Base-by-base conservation (phyloP, 1,140 invertebrate genomes). In the Caenorhabditis briggsae region DNA sequence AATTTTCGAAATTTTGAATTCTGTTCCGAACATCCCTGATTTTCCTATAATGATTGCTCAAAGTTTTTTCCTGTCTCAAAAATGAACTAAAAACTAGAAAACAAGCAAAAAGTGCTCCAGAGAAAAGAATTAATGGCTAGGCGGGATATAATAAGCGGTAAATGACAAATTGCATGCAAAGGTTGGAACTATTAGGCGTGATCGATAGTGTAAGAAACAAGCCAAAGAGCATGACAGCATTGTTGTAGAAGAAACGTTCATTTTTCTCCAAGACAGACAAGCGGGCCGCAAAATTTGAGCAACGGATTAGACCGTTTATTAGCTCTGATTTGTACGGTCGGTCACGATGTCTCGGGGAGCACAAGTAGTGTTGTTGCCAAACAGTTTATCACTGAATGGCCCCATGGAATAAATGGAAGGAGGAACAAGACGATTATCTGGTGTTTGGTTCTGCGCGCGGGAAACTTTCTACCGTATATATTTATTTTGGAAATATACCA, bases 301-400 rank as follows among this genome's bases (percentile, higher is more conserved):
- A 78, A 78, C 70, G 70, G 70, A 53, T 78, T 78, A 78, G 70
- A 78, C 46, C 70, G 70, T 78, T 78, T 78, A 78, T 78, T 78
- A 78, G 70, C 70, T 33, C 33, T 78, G 70, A 78, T 78, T 78
- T 50, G 43, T 78, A 50, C 70, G 70, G 70, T 78, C 46, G 70
- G 70, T 78, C 46, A 78, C 70, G 70, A 78, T 78, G 70, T 78
- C 53, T 50, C 53, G 70, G 46, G 25, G 46, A 78, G 50, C 33
- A 78, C 70, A 46, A 78, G 70, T 46, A 50, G 23, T 33, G 70
- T 78, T 78, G 70, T 78, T 78, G 70, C 70, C 70, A 78, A 78
- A 78, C 70, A 78, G 70, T 78, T 78, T 78, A 78, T 78, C 70
- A 78, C 70, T 78, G 70, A 78, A 78, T 78, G 43, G 70, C 65